Evolutionary conservation across 2,888 invertebrate species (phyloP).

Genomic region (Agrypnus murinus): DNA sequence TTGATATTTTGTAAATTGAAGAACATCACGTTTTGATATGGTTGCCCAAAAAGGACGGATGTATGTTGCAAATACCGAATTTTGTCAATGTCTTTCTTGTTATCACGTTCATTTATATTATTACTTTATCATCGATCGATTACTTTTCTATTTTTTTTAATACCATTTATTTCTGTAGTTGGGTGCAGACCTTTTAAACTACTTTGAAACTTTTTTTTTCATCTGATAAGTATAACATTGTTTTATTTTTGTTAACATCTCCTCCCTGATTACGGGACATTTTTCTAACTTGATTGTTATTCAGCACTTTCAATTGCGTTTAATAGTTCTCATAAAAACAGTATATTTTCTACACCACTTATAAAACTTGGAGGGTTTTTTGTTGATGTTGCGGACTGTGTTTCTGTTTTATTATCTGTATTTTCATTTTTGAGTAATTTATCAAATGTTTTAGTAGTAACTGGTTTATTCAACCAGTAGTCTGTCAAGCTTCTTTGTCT

Average conservation of each 20-base stretch:
- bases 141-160: constrained; percentile 17
- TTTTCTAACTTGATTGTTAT: constrained; percentile 7
- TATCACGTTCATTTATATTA: background rate
- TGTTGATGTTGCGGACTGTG: no score
- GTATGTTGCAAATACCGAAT: background rate
- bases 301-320: constrained; percentile 1
- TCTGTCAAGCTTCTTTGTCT: no score
- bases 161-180: constrained; percentile 15
- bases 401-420: no score
- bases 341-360: constrained; percentile 23
- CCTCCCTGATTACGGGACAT: constrained; percentile 11
- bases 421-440: no score
- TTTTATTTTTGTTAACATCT: constrained; percentile 9
- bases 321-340: background rate
- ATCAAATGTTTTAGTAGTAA: no score
- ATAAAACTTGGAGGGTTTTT: constrained; percentile 23
- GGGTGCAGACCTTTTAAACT: no score
- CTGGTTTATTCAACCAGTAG: no score
- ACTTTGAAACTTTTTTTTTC: constrained; percentile 34
- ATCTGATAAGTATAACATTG: constrained; percentile 32
- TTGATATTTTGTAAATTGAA: constrained; percentile 20
- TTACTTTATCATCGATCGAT: background rate
- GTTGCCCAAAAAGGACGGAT: constrained; percentile 11
- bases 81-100: constrained; percentile 22
- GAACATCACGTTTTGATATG: constrained; percentile 23